phyloP scores from a whole-genome alignment of 2,888 invertebrate genomes.

The Thyatira batis region DNA sequence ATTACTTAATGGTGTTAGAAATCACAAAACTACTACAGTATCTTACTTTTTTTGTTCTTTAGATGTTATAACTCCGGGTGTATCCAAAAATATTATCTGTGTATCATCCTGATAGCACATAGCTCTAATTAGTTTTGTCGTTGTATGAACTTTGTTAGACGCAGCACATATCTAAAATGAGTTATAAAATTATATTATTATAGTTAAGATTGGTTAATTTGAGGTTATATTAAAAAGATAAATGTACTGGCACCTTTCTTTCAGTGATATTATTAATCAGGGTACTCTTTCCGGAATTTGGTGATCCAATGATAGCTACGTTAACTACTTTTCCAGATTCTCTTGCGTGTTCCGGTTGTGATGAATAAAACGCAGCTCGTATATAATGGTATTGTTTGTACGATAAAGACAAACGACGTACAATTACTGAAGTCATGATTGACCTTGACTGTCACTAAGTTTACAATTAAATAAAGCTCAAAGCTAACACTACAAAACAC shows the following conservation, averaged over 20 bases:
- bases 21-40: no score
- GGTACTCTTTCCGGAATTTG: constrained; percentile 98
- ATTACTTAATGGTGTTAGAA: no score
- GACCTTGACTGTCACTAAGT: background rate
- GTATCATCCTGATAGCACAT: constrained; percentile 88
- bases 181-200: background rate
- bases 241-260: constrained; percentile 85
- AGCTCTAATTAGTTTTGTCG: constrained; percentile 87
- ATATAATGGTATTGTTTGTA: constrained; percentile 32
- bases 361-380: constrained; percentile 51
- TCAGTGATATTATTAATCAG: constrained; percentile 93
- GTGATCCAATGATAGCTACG: constrained; percentile 94
- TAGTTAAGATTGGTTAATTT: background rate
- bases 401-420: constrained; percentile 27
- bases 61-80: constrained; percentile 92
- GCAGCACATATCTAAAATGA: constrained; percentile 91
- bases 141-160: constrained; percentile 96
- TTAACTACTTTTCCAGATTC: constrained; percentile 76
- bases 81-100: constrained; percentile 96
- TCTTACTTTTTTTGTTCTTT: constrained; percentile 86
- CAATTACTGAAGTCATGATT: constrained; percentile 14
- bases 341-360: constrained; percentile 53
- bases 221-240: constrained; percentile 13
- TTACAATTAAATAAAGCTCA: background rate
- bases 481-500: no score